phyloP scores from a whole-genome alignment of 2,797 vertebrate species.

The Notolabrus celidotus region DNA sequence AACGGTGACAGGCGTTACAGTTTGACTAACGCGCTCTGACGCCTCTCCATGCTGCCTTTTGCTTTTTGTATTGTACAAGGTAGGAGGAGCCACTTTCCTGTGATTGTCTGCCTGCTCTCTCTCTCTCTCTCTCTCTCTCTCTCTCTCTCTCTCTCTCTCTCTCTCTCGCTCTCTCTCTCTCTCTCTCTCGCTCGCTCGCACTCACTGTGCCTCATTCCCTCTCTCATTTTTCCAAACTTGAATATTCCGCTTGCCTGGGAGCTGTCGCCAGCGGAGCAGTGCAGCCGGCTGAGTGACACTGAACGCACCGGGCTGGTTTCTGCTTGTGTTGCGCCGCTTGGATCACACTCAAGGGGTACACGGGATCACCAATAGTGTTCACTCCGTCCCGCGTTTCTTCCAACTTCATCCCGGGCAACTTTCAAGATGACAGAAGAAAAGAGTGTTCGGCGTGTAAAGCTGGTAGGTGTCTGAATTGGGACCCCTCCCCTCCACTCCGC shows the following conservation, averaged over 20 bases:
- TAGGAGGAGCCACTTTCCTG: slow-evolving; percentile 90
- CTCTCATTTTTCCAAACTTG: slow-evolving; percentile 81
- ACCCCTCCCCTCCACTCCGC: slow-evolving; percentile 32
- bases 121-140: slow-evolving; percentile 38
- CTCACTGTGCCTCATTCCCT: slow-evolving; percentile 32
- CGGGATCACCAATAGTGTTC: slow-evolving; percentile 17
- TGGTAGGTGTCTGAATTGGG: slow-evolving; percentile 83
- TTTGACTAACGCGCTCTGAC: slow-evolving; percentile 28
- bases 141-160: slow-evolving; percentile 12
- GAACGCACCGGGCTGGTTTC: slow-evolving; percentile 40
- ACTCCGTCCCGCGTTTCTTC: slow-evolving; percentile 33
- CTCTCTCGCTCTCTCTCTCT: slow-evolving; percentile 53
- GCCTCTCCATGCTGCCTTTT: slow-evolving; percentile 57
- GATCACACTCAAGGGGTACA: slow-evolving; percentile 27
- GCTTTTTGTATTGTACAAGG: slow-evolving; percentile 78
- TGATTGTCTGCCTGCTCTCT: slow-evolving; percentile 86
- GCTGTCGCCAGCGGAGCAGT: slow-evolving; percentile 69
- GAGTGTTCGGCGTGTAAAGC: slow-evolving; percentile 81
- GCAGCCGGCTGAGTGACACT: slow-evolving; percentile 42
- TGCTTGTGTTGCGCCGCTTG: slow-evolving; percentile 30
- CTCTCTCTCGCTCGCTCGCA: slow-evolving; percentile 28
- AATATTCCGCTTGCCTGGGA: slow-evolving; percentile 73
- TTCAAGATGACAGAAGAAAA: slow-evolving; percentile 87
- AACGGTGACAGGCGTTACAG: neutral
- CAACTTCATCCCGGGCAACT: slow-evolving; percentile 65